phyloP scores from a whole-genome alignment of 2,797 vertebrate genomes.

The Pseudomugil gertrudae region DNA sequence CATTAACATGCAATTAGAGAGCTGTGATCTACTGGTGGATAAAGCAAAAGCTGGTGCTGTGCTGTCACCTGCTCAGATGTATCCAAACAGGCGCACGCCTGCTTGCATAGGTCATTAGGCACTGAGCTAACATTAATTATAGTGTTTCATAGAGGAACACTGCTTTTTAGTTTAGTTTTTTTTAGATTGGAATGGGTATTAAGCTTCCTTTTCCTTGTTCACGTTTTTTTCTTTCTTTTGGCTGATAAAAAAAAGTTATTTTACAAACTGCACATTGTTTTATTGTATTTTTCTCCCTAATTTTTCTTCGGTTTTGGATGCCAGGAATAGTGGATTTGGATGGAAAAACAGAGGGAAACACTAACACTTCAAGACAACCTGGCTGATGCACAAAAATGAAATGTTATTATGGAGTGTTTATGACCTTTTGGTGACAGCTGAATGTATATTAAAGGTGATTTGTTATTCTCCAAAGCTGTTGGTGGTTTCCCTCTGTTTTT shows the following conservation, averaged over 20 bases:
- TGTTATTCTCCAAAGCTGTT: too few relatives aligned
- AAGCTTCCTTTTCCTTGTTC: not conserved
- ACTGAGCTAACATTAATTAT: conserved; percentile 11
- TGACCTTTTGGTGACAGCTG: too few relatives aligned
- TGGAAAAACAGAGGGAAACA: too few relatives aligned
- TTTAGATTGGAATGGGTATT: not conserved
- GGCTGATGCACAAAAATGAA: too few relatives aligned
- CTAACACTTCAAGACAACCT: too few relatives aligned
- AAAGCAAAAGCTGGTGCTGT: conserved; percentile 42
- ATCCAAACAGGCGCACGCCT: conserved; percentile 37
- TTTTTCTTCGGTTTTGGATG: not conserved
- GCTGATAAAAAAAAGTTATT: conserved; percentile 8
- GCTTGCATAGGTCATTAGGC: conserved; percentile 65
- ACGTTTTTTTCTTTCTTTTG: not conserved
- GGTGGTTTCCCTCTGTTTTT: too few relatives aligned
- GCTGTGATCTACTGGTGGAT: conserved; percentile 52
- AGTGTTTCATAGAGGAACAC: not conserved
- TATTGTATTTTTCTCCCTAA: not conserved
- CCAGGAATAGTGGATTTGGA: too few relatives aligned
- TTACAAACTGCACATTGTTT: not conserved
- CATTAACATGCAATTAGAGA: conserved; percentile 79
- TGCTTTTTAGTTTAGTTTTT: conserved; percentile 4
- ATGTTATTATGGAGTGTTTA: too few relatives aligned
- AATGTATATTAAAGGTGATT: too few relatives aligned
- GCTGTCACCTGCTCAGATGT: conserved; percentile 70